Evolutionary conservation across 2,888 invertebrate genomes (phyloP).

Genomic region (Zelleria hepariella): DNA sequence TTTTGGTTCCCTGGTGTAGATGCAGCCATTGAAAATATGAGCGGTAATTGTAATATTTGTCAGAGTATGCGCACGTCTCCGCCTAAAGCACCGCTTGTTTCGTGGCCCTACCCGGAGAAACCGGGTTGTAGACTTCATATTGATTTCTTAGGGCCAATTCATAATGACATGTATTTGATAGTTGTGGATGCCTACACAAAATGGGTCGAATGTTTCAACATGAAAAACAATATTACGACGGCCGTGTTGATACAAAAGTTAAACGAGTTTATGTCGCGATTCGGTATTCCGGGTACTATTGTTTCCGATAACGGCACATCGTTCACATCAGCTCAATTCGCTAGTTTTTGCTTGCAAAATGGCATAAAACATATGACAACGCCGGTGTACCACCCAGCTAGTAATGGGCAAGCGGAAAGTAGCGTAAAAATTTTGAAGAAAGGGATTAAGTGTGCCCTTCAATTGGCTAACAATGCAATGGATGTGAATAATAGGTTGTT

Average conservation of each 20-base stretch:
- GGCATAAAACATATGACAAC: conserved; percentile 8
- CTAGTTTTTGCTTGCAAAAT: conserved; percentile 5
- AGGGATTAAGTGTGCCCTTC: neutral
- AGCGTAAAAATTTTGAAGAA: conserved; percentile 9
- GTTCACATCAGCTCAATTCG: conserved; percentile 4
- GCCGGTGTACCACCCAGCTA: conserved; percentile 3
- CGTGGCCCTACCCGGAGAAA: neutral
- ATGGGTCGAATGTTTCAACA: neutral
- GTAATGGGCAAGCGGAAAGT: conserved; percentile 1
- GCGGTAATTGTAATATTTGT: neutral
- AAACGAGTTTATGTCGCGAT: neutral
- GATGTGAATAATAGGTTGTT: neutral
- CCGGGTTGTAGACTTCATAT: neutral
- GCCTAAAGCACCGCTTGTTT: neutral
- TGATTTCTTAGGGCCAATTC: neutral
- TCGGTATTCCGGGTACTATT: conserved; percentile 7
- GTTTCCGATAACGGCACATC: conserved; percentile 8
- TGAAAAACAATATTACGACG: neutral
- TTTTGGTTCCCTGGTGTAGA: conserved; percentile 10
- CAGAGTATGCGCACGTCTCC: neutral
- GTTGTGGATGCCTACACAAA: neutral
- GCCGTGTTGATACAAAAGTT: neutral
- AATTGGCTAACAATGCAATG: neutral
- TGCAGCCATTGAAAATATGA: neutral
- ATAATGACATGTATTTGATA: neutral